A percentile compares a stretch with the other conserved stretches of the same genome.
Evolutionary conservation across 2,797 vertebrate species (phyloP).

Genomic region (Tarsius wallacei): DNA sequence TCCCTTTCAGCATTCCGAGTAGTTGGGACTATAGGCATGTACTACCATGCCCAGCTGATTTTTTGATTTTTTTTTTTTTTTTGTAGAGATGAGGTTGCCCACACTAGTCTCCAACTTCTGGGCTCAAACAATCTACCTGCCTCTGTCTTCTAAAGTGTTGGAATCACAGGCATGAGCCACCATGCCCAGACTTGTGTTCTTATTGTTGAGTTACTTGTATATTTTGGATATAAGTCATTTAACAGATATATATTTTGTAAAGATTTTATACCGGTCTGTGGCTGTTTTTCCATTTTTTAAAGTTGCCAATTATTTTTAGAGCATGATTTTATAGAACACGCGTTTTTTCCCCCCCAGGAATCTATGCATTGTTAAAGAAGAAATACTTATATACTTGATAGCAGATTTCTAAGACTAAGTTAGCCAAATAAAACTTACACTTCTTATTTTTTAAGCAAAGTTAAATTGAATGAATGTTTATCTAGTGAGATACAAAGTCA

Average conservation of each 20-base stretch:
- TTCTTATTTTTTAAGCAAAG: constrained; percentile 38
- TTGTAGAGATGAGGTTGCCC: no score
- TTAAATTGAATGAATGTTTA: not conserved
- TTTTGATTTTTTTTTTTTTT: no score
- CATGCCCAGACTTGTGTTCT: not conserved
- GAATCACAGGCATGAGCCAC: no score
- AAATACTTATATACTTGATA: constrained; percentile 35
- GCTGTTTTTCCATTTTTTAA: not conserved
- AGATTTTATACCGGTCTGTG: not conserved
- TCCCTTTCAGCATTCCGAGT: no score
- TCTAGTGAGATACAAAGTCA: not conserved
- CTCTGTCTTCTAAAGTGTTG: no score
- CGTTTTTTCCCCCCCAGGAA: not conserved
- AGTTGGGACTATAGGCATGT: no score
- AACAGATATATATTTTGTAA: not conserved
- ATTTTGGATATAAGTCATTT: not conserved
- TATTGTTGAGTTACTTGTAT: constrained; percentile 31
- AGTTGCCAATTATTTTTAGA: not conserved
- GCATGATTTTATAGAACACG: constrained; percentile 5
- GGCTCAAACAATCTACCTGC: no score
- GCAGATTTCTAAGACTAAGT: constrained; percentile 30
- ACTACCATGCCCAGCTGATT: no score
- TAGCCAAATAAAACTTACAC: not conserved
- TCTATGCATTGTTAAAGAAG: not conserved
- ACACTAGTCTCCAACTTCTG: no score